A percentile compares a stretch with the other conserved stretches of the same genome.
phyloP scores from a whole-genome alignment of 2,797 vertebrate species.

The Centroberyx gerrardi region DNA sequence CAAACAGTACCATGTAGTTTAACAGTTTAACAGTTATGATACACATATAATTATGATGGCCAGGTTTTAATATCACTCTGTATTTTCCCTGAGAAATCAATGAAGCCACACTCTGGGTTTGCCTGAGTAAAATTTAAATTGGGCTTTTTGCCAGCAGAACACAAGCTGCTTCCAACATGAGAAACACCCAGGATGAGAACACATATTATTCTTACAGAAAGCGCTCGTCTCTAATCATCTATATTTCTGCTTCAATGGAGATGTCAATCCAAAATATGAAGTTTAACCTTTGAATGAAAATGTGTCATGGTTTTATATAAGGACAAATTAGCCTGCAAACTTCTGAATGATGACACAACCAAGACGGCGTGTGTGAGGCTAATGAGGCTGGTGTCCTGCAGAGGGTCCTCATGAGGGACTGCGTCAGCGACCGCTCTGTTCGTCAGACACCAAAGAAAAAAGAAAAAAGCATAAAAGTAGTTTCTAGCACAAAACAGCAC shows the following conservation, averaged over 20 bases:
- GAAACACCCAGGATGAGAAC: neutral
- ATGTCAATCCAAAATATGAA: neutral
- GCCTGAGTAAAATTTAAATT: neutral
- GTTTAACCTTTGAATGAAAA: neutral
- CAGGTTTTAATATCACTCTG: neutral
- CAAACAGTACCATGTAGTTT: no score
- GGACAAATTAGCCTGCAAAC: conserved; percentile 28
- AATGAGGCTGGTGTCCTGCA: conserved; percentile 61
- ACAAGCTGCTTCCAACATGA: neutral
- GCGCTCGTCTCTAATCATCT: neutral
- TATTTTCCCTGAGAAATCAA: neutral
- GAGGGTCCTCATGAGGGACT: conserved; percentile 20
- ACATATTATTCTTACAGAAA: neutral
- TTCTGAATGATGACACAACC: conserved; percentile 22
- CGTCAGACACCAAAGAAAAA: conserved; percentile 50
- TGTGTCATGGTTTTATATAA: neutral
- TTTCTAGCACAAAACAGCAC: neutral
- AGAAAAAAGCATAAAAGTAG: conserved; percentile 7
- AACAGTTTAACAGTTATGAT: no score
- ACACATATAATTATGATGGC: no score
- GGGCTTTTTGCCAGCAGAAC: neutral
- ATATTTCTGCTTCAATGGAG: neutral
- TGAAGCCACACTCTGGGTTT: neutral
- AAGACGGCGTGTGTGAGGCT: conserved; percentile 33
- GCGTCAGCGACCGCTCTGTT: conserved; percentile 52